Base-by-base conservation (phyloP, 1,140 invertebrate species). In the Drosophila virilis region DNA sequence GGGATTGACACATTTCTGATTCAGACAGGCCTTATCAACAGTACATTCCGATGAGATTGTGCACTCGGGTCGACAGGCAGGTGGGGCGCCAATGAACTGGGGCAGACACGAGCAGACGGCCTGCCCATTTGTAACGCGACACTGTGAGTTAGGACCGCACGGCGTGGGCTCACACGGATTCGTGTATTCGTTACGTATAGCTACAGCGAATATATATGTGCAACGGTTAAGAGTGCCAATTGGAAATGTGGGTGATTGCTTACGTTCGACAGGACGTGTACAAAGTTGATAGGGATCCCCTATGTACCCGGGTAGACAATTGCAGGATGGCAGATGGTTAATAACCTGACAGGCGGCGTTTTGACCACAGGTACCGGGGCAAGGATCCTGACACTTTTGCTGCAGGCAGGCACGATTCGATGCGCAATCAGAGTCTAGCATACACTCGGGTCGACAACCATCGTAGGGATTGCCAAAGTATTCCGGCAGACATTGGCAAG, bases 381-480 rank as follows among this genome's bases (percentile, higher is more conserved):
- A 97, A 10, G 96, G 96, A 91, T 96, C 94, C 59, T 94, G 93
- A 80, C 96, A 97, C 89, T 95, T 96, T 73, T 94, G 94, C 78
- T 94, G 93, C 57, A 95, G 94, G 79, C 96, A 96, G 13, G 95
- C 95, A 76, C 93, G 94, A 81, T 95, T 95, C 13, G 95, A 93
- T 8, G 95, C 92, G 82, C 96, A 96, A 78, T 96, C 95, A 3
- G 94, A 94, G 83, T 95, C 95, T 0, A 94, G 86, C 5, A 95
- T 85, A 79, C 95, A 96, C 89, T 95, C 95, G 5, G 95, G 95
- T 80, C 95, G 93, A 90, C 96, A 96, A 13, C 95, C 95, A 83
- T 95, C 94, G 74, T 96, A 96, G 4, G 96, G 96, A 93, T 97
- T 96, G 45, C 96, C 96, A 76, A 95, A 94, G 80, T 96, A 96